Evolutionary conservation across 2,113 vertebrate genomes (phyloP), one percentile per base, ranked within the genome.

Genomic region (Phyllostomus discolor): DNA sequence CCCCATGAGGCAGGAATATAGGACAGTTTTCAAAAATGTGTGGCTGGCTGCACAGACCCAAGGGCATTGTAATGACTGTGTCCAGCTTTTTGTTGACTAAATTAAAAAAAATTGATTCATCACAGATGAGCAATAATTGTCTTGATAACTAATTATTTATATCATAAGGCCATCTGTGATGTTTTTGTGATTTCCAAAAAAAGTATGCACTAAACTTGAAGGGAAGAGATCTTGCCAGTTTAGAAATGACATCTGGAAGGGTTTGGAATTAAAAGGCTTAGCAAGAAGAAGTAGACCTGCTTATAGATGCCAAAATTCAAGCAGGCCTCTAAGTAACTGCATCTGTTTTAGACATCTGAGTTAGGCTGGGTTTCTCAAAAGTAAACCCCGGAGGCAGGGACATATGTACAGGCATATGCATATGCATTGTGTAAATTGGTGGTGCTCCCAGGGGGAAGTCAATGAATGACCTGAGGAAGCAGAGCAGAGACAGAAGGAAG

Each of bases 111-210:
- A 69, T 94, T 96, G 92, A 95, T 94, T 97, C 88, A 97, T 90
- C 81, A 96, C 90, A 95, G 92, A 97, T 95, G 95, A 97, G 88
- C 94, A 98, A 66, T 96, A 96, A 95, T 94, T 98, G 92, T 97
- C 92, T 90, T 95, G 82, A 66, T 95, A 90, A 89, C 90, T 84
- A 95, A 96, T 95, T 97, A 95, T 97, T 97, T 96, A 89, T 97
- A 97, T 91, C 91, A 84, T 76, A 84, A 91, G 95, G 66, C 92
- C 96, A 97, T 97, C 94, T 97, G 96, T 80, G 81, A 90, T 95
- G 52, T 69, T 96, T 84, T 97, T 41, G 78, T 82, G 80, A 93
- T 92, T 94, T 96, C 87, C 76, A 88, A 91, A 96, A 96, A 93
- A 54, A 88, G 83, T 97, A 79, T 73, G 35, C 81, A 85, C 12